Base-by-base conservation (phyloP, 2,797 vertebrate genomes). In the Sebastes diploproa region DNA sequence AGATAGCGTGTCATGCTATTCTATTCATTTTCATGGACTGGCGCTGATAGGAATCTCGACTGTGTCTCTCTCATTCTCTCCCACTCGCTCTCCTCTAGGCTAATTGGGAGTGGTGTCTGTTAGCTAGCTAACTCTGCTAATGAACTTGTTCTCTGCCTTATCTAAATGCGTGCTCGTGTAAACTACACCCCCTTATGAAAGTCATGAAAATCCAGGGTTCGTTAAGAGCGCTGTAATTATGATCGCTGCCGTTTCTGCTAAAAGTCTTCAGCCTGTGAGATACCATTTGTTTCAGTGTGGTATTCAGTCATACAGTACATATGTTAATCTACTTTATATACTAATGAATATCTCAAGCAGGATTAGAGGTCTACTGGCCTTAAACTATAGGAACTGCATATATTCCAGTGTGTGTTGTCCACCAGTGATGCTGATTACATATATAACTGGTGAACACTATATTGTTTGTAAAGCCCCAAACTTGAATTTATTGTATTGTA, bases 61-160 rank as follows among this genome's bases (percentile, higher is more conserved):
- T 92, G 85, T 10, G 78, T 88, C 84, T 88, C 84, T 75, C 86
- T 92, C 88, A 78, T 89, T 92, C 83, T 83, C 94, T 94, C 81
- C 62, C 88, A 42, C 86, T 86, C 62, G 77, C 89, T 89, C 90
- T 95, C 90, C 96, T 95, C 91, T 77, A 85, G 96, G 95, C 95
- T 95, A 94, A 95, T 94, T 94, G 92, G 87, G 92, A 92, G 79
- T 90, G 90, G 87, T 68, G 90, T 86, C 93, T 75, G 85, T 88
- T 91, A 91, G 91, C 91, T 93, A 93, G 92, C 95, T 92, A 94
- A 94, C 93, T 92, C 92, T 82, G 81, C 89, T 95, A 96, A 95
- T 96, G 95, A 96, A 96, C 95, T 94, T 95, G 93, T 94, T 94
- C 91, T 78, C 89, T 56, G 91, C 84, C 93, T 95, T 95, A 96